A percentile compares a stretch with the other conserved stretches of the same genome.
phyloP scores from a whole-genome alignment of 2,113 vertebrate species.

The Myrmecophaga tridactyla region DNA sequence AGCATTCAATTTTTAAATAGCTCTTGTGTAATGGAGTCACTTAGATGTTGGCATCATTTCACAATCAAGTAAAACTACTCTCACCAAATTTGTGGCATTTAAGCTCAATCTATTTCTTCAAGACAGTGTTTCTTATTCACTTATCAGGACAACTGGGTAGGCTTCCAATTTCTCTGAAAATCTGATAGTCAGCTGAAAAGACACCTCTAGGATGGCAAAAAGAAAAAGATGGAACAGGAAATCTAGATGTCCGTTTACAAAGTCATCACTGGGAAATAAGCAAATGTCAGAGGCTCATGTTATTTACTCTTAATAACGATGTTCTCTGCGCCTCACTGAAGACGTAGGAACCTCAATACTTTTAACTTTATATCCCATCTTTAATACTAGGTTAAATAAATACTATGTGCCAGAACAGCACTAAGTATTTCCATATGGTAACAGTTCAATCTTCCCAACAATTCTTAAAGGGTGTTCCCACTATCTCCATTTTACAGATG shows the following conservation, averaged over 20 bases:
- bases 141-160: not conserved
- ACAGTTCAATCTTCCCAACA: not conserved
- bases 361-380: not conserved
- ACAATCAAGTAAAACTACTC: constrained; percentile 49
- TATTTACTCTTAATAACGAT: not conserved
- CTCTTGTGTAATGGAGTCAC: constrained; percentile 48
- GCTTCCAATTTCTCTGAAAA: constrained; percentile 10
- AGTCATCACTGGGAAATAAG: not conserved
- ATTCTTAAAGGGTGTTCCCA: not conserved
- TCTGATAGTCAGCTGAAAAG: not conserved
- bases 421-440: not conserved
- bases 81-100: constrained; percentile 23
- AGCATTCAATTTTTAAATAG: constrained; percentile 50
- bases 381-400: not conserved
- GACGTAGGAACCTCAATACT: not conserved
- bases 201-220: not conserved
- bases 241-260: not conserved
- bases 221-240: not conserved
- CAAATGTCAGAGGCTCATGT: not conserved
- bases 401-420: not conserved
- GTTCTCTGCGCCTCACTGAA: not conserved
- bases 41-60: constrained; percentile 8
- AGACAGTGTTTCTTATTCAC: not conserved
- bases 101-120: not conserved
- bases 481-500: not conserved